Evolutionary conservation across 2,797 vertebrate genomes (phyloP), one percentile per base, ranked within the genome.

Genomic region (Philypnodon macrostomus): DNA sequence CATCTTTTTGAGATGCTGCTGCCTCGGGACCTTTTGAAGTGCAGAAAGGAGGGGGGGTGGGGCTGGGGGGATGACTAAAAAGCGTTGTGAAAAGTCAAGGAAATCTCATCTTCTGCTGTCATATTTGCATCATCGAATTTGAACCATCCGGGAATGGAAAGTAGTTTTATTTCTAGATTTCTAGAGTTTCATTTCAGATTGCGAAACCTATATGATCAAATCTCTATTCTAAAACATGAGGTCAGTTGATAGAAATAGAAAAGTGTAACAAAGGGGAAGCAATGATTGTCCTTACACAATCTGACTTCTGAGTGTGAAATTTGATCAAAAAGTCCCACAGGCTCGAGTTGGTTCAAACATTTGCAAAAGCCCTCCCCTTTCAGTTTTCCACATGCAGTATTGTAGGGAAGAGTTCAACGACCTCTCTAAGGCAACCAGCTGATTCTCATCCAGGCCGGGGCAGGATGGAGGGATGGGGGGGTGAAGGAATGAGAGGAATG

Each of bases 401-500:
- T 73, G 88, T 86, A 86, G 87, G 87, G 85, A 87, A 89, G 90
- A 92, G 93, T 94, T 94, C 91, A 89, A 74, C 88, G 90, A 92
- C 92, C 93, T 91, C 89, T 78, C 90, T 90, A 79, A 80, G 89
- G 90, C 90, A 91, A 93, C 94, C 94, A 95, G 93, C 93, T 93
- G 93, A 95, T 96, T 92, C 91, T 88, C 85, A 70, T 85, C 89
- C 89, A 91, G 88, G 88, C 88, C 75, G 61, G 75, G 75, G 79
- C n/a, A n/a, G n/a, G n/a, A n/a, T n/a, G n/a, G n/a, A n/a, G n/a
- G n/a, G n/a, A n/a, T n/a, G 73, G 83, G 87, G 84, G 89, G 71
- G 80, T 85, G 84, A 41, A 89, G 90, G 92, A 92, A 97, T 96
- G 88, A 84, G 71, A 90, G 91, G 95, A 97, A 98, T 97, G 94